Evolutionary conservation across 2,113 vertebrate genomes (phyloP).

Genomic region (Vanacampus margaritifer): DNA sequence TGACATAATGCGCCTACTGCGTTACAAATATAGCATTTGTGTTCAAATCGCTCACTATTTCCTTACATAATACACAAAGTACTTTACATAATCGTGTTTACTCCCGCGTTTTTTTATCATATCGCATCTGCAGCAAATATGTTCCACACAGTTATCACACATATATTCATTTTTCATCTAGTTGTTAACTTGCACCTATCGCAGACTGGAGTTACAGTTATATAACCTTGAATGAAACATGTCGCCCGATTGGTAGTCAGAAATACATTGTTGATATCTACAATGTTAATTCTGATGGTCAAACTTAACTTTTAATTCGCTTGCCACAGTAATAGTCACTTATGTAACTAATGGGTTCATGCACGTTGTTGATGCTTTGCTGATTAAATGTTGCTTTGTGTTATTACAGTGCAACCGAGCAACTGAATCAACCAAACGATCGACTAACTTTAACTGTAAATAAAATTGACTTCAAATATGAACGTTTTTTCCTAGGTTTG

Average conservation of each 20-base stretch:
- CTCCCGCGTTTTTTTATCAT: not conserved
- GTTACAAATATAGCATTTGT: not conserved
- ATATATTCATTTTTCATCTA: too few relatives aligned
- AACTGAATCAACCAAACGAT: not conserved
- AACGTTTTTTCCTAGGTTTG: not conserved
- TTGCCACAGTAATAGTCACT: too few relatives aligned
- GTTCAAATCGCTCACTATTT: not conserved
- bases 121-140: constrained; percentile 20
- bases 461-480: not conserved
- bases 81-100: constrained; percentile 2
- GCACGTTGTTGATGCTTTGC: too few relatives aligned
- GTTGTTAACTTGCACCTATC: too few relatives aligned
- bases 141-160: not conserved
- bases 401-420: not conserved
- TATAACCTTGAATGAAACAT: too few relatives aligned
- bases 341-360: too few relatives aligned
- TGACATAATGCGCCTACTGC: not conserved
- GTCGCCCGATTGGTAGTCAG: too few relatives aligned
- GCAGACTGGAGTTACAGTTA: too few relatives aligned
- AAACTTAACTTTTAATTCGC: too few relatives aligned
- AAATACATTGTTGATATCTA: too few relatives aligned
- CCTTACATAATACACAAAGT: constrained; percentile 1
- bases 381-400: too few relatives aligned
- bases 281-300: too few relatives aligned
- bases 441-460: not conserved